Evolutionary conservation across 1,140 invertebrate genomes (phyloP), one percentile per base, ranked within the genome.

Genomic region (Drosophila trapezifrons): DNA sequence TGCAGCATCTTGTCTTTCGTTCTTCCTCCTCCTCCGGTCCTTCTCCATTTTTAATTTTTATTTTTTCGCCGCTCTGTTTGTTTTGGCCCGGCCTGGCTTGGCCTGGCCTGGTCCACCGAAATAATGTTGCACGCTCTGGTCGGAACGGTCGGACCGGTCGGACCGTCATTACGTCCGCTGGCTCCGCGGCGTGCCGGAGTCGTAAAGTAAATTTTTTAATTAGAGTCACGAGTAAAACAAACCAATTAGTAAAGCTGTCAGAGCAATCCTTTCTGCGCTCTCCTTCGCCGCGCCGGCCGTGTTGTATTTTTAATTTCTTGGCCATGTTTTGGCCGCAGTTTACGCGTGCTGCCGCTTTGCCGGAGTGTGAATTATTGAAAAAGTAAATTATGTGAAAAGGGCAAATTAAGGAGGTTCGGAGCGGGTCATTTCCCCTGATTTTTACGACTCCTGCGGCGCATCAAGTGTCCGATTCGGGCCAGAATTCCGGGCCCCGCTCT

Each of bases 131-230:
- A 84, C 76, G 63, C 74, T 59, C 42, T 47, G 57, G 10, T 64
- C 22, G 22, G 22, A 25, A 25, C 22, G 22, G n/a, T n/a, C n/a
- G n/a, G n/a, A n/a, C n/a, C 22, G 22, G 27, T 27, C 40, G 59
- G 56, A 49, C 69, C 63, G 78, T 80, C 72, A 71, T 80, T 78
- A 82, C 46, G 70, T 22, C 42, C 43, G 66, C 40, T n/a, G 43
- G 32, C 37, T 43, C 25, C 17, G 49, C 49, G 25, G 59, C 64
- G 71, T 73, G 63, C 56, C 63, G 70, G 83, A 87, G 80, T 90
- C 84, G 78, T 85, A 90, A 89, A 89, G 85, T 90, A 90, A 78
- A 90, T 89, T 89, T 89, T 90, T 89, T 90, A 89, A 89, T 89
- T 89, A 89, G 84, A 90, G 84, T 90, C 84, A 80, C 77, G 78